phyloP scores from a whole-genome alignment of 2,888 invertebrate genomes.

The Erebia aethiops region DNA sequence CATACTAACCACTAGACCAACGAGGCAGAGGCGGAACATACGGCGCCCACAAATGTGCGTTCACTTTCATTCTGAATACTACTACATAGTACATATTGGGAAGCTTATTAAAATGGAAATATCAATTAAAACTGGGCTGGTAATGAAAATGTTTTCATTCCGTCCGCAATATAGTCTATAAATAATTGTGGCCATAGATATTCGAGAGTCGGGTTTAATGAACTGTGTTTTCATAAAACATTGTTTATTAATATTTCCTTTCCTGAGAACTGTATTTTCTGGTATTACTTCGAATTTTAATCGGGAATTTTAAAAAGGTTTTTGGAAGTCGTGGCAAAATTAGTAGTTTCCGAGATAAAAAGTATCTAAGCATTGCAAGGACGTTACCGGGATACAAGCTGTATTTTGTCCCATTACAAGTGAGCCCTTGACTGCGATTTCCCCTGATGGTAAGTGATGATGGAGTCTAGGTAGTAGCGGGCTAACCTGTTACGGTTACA shows the following conservation, averaged over 20 bases:
- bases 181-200: conserved; percentile 17
- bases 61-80: not conserved
- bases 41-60: not conserved
- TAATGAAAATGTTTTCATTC: conserved; percentile 43
- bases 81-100: conserved; percentile 27
- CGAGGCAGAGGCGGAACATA: not conserved
- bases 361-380: no score
- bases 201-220: conserved; percentile 12
- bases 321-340: no score
- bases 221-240: not conserved
- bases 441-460: no score
- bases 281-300: no score
- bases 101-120: conserved; percentile 41
- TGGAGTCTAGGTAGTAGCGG: no score
- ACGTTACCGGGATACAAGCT: no score
- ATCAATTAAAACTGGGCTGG: conserved; percentile 43
- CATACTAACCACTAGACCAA: no score
- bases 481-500: no score
- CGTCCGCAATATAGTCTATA: conserved; percentile 26
- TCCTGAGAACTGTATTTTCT: not conserved
- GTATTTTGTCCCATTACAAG: no score
- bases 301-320: no score
- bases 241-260: conserved; percentile 1
- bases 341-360: no score
- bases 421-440: no score